Conservation (phyloP, 2,888 invertebrate genomes). For the Fabriciana adippe region DNA sequence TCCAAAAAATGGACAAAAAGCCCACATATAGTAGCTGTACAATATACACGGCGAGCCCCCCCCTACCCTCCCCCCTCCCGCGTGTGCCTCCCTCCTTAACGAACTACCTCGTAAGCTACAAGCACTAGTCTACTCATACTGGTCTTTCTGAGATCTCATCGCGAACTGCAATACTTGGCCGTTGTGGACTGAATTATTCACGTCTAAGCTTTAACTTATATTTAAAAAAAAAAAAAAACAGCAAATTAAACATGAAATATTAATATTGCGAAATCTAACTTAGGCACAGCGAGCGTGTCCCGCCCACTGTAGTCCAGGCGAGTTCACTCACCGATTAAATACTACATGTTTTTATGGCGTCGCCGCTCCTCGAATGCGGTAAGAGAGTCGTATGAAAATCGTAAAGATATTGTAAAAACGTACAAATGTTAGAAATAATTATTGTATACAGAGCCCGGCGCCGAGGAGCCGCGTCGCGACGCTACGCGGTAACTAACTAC, state of each 20-base stretch:
- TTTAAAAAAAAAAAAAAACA: neutral
- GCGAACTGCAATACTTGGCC: constrained; percentile 57
- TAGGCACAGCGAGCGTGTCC: too few relatives aligned
- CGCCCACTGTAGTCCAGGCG: too few relatives aligned
- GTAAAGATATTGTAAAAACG: constrained; percentile 14
- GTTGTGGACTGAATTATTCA: constrained; percentile 1
- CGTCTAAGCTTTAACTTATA: neutral
- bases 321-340: too few relatives aligned
- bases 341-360: too few relatives aligned
- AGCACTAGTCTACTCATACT: constrained; percentile 63
- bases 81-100: constrained; percentile 30
- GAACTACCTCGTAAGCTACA: constrained; percentile 27
- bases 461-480: constrained; percentile 8
- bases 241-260: neutral
- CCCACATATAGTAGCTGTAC: neutral
- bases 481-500: constrained; percentile 56
- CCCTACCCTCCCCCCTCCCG: too few relatives aligned
- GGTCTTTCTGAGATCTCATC: constrained; percentile 79
- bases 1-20: neutral
- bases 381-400: neutral
- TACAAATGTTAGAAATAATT: constrained; percentile 11
- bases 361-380: too few relatives aligned
- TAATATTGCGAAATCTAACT: neutral
- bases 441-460: neutral
- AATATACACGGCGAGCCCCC: neutral